These are phyloP conservation scores for Achroia grisella DNA, from an alignment of 1,140 invertebrate genomes.

Conservation along the genomic window DNA sequence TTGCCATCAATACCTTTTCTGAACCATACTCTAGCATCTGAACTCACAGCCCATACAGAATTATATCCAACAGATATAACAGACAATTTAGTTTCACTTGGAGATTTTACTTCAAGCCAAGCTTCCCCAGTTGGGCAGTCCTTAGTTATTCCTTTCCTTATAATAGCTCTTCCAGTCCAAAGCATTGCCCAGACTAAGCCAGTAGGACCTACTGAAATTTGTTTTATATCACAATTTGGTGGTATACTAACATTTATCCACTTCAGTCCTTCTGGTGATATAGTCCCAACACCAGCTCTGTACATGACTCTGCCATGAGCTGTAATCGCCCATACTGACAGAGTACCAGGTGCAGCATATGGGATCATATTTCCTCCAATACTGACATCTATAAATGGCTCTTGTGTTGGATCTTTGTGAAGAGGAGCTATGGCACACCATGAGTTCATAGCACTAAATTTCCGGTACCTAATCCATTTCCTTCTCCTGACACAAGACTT, in stretches of 20 bases:
- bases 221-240: constrained; percentile 84
- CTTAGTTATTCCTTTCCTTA: constrained; percentile 84
- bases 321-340: constrained; percentile 93
- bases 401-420: constrained; percentile 90
- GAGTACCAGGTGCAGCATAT: constrained; percentile 80
- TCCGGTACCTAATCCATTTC: constrained; percentile 90
- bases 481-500: constrained; percentile 92
- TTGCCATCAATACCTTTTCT: constrained; percentile 87
- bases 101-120: constrained; percentile 87
- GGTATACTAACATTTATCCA: constrained; percentile 87
- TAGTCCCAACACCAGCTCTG: constrained; percentile 83
- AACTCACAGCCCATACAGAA: constrained; percentile 90
- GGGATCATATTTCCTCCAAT: constrained; percentile 89
- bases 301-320: constrained; percentile 92
- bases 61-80: constrained; percentile 90
- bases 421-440: constrained; percentile 93
- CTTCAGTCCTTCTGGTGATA: constrained; percentile 86
- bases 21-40: constrained; percentile 92
- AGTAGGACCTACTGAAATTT: constrained; percentile 87
- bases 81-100: constrained; percentile 78
- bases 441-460: constrained; percentile 91
- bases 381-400: constrained; percentile 83
- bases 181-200: constrained; percentile 90
- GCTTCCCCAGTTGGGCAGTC: constrained; percentile 83
- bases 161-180: constrained; percentile 85